These are phyloP conservation scores for Trialeurodes vaporariorum DNA, from an alignment of 1,140 invertebrate species.

Conservation along the genomic window DNA sequence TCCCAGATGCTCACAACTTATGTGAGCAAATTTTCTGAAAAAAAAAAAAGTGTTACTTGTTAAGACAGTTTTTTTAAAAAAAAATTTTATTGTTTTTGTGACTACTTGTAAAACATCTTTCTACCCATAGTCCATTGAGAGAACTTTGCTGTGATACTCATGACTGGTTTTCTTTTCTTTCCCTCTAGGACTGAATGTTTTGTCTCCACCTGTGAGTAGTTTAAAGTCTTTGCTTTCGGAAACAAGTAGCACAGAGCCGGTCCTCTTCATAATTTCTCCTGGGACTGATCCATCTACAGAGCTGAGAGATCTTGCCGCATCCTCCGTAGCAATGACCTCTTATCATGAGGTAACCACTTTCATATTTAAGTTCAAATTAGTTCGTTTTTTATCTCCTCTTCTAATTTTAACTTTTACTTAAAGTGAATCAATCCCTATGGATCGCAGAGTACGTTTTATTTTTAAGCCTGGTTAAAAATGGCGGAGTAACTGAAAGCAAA, in stretches of 20 bases:
- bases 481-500: too few species aligned
- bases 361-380: too few species aligned
- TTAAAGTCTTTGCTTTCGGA: constrained; percentile 46
- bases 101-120: constrained; percentile 9
- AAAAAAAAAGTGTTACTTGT: constrained; percentile 23
- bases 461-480: too few species aligned
- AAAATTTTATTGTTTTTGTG: constrained; percentile 30
- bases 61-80: constrained; percentile 26
- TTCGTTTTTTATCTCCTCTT: too few species aligned
- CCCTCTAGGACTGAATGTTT: constrained; percentile 40
- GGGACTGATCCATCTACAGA: constrained; percentile 77
- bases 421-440: too few species aligned
- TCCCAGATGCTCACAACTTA: too few species aligned
- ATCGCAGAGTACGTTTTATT: too few species aligned
- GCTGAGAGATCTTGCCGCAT: constrained; percentile 46
- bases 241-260: constrained; percentile 47
- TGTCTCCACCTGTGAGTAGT: constrained; percentile 49
- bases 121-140: too few species aligned
- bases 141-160: too few species aligned
- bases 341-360: neutral
- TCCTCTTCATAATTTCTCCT: constrained; percentile 59
- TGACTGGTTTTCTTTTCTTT: constrained; percentile 15
- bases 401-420: too few species aligned
- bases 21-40: too few species aligned
- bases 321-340: neutral